Conservation (phyloP, 2,113 vertebrate genomes). For the Ceyx margarethae region DNA sequence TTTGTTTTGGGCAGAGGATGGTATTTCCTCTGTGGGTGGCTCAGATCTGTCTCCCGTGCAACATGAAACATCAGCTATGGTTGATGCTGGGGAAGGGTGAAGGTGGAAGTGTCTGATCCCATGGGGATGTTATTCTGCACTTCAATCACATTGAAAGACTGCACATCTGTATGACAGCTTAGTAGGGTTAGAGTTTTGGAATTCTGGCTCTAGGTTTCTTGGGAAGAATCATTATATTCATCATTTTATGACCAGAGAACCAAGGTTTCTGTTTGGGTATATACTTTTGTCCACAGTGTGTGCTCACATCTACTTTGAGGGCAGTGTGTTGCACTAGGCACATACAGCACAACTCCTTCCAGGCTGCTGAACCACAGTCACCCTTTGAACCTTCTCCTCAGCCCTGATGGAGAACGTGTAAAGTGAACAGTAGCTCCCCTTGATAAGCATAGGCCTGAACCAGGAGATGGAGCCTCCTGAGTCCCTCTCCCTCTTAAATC, state of each 20-base stretch:
- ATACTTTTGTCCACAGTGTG: not conserved
- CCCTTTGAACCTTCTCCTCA: not conserved
- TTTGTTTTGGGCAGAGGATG: slow-evolving; percentile 43
- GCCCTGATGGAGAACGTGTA: not conserved
- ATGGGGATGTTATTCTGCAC: not conserved
- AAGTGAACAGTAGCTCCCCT: not conserved
- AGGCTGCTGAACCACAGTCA: not conserved
- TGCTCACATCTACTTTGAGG: not conserved
- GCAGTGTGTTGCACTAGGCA: not conserved
- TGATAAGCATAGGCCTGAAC: not conserved
- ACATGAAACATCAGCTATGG: not conserved
- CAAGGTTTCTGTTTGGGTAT: not conserved
- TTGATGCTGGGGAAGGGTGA: not conserved
- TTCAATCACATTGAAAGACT: not conserved
- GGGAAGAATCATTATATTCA: not conserved
- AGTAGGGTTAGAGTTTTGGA: not conserved
- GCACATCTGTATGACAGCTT: not conserved
- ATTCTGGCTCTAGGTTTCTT: not conserved
- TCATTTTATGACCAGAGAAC: not conserved
- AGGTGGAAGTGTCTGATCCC: not conserved
- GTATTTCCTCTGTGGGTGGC: slow-evolving; percentile 43
- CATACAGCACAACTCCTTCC: not conserved
- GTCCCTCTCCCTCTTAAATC: not conserved
- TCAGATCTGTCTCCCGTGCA: not conserved
- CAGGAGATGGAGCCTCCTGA: not conserved